A percentile compares a stretch with the other conserved stretches of the same genome.
These are phyloP conservation scores for Ectropis grisescens DNA, from an alignment of 1,140 invertebrate species.

Conservation along the genomic window DNA sequence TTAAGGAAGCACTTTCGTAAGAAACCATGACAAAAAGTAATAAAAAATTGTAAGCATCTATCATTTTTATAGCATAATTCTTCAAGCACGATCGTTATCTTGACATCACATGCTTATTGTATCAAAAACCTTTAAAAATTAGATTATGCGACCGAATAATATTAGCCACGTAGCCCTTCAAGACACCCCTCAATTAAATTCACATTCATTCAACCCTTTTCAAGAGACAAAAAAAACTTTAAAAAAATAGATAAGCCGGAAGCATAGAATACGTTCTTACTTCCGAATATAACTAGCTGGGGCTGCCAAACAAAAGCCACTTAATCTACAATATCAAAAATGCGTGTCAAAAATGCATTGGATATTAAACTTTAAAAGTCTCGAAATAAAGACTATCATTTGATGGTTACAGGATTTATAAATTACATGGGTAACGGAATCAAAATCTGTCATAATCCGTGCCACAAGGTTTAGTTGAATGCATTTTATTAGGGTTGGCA, in stretches of 20 bases:
- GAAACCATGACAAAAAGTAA: no score
- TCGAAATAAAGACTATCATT: no score
- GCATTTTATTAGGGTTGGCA: constrained; percentile 26
- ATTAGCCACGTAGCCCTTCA: constrained; percentile 35
- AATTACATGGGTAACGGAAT: constrained; percentile 11
- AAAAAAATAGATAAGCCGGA: constrained; percentile 50
- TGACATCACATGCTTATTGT: no score
- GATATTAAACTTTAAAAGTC: no score
- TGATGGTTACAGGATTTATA: no score
- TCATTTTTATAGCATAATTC: no score
- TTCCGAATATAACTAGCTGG: constrained; percentile 19
- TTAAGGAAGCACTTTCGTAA: no score
- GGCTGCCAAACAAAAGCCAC: constrained; percentile 16
- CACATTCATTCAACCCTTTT: constrained; percentile 50
- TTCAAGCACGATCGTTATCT: no score
- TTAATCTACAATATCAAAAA: constrained; percentile 14
- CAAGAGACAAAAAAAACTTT: no score
- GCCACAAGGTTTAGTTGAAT: constrained; percentile 16
- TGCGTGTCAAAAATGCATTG: not conserved
- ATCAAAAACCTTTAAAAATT: constrained; percentile 16
- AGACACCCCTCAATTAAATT: constrained; percentile 59
- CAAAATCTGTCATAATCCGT: constrained; percentile 31
- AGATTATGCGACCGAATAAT: constrained; percentile 36
- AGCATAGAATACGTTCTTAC: constrained; percentile 25
- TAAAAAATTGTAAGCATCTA: no score